These are phyloP conservation scores for Cephalopholis sonnerati DNA, from an alignment of 2,113 vertebrate species.

Conservation along the genomic window DNA sequence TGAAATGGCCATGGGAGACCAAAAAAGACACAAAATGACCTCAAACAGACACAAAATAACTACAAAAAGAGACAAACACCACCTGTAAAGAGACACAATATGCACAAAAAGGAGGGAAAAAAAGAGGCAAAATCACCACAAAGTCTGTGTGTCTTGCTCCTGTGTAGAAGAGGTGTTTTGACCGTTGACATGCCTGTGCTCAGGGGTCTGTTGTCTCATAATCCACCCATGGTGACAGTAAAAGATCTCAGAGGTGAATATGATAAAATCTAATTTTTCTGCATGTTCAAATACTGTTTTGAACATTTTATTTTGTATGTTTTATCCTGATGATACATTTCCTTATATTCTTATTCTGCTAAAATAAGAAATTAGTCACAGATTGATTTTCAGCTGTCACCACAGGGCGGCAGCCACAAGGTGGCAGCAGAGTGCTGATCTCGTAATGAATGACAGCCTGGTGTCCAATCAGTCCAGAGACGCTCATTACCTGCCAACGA, in stretches of 20 bases:
- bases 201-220: too few relatives aligned
- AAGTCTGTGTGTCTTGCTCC: too few relatives aligned
- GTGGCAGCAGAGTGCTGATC: slow-evolving; percentile 51
- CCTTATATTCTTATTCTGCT: neutral
- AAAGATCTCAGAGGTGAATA: neutral
- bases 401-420: slow-evolving; percentile 40
- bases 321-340: neutral
- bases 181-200: too few relatives aligned
- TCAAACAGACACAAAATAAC: too few relatives aligned
- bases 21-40: too few relatives aligned
- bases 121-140: too few relatives aligned
- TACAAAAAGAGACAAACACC: too few relatives aligned
- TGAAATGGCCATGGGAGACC: too few relatives aligned
- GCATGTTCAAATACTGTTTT: neutral
- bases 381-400: slow-evolving; percentile 3
- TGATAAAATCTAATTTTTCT: neutral
- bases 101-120: too few relatives aligned
- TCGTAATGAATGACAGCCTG: too few relatives aligned
- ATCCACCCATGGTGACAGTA: neutral
- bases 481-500: neutral
- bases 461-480: neutral
- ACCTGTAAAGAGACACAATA: too few relatives aligned
- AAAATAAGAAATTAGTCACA: neutral
- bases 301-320: neutral
- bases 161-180: too few relatives aligned